A percentile compares a stretch with the other conserved stretches of the same genome.
These are phyloP conservation scores for Neomonachus schauinslandi DNA, from an alignment of 2,113 vertebrate species.

Conservation along the genomic window DNA sequence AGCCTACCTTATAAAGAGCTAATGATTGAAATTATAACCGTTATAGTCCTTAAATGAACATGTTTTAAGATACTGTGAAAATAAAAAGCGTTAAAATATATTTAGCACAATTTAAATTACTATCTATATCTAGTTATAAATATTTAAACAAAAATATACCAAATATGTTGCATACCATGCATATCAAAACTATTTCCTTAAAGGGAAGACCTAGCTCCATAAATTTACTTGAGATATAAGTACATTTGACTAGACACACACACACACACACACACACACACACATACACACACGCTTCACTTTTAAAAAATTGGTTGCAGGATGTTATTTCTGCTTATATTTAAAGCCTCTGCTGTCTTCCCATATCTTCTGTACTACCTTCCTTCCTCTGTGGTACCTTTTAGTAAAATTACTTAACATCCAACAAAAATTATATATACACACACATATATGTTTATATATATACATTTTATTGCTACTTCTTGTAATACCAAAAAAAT, in stretches of 20 bases:
- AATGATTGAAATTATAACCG: neutral
- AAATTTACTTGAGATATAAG: neutral
- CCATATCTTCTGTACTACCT: neutral
- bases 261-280: neutral
- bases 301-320: neutral
- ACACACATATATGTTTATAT: neutral
- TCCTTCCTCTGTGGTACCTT: neutral
- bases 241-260: neutral
- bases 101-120: conserved; percentile 27
- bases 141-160: conserved; percentile 4
- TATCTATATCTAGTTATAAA: neutral
- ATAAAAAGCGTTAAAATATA: conserved; percentile 28
- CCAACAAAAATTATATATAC: neutral
- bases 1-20: neutral
- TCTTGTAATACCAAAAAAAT: neutral
- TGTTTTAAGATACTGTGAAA: neutral
- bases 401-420: neutral
- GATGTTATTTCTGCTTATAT: neutral
- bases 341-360: neutral
- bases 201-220: neutral
- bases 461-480: neutral
- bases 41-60: neutral
- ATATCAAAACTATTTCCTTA: conserved; percentile 13
- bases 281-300: neutral
- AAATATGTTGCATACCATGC: neutral